Base-by-base conservation (phyloP, 2,888 invertebrate species). In the Drosophila limbata region DNA sequence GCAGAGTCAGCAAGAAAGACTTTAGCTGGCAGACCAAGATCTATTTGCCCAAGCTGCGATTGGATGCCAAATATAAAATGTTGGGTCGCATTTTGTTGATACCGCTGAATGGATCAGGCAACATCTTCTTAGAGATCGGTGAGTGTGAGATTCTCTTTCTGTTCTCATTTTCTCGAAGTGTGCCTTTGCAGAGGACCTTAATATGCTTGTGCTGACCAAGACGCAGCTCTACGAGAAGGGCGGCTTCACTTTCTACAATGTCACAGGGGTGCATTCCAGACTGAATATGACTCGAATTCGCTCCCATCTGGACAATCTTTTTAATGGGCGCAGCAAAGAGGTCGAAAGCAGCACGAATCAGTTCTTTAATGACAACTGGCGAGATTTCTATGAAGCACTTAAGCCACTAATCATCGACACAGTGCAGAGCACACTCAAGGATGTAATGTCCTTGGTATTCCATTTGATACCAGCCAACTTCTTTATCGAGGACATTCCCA, bases 71-170 rank as follows among this genome's bases (percentile, higher is more conserved):
- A 3, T 95, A 95, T 81, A 94, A 94, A 76, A 93, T 95, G 69
- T 93, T 94, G 78, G 95, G 95, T 45, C 94, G 95, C 82, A 95
- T 95, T 84, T 91, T 95, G 53, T 92, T 95, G 13, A 95, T 95
- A 79, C 95, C 95, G 2, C 91, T 96, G 57, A 94, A 94, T 55
- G 95, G 95, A 28, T 92, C 94, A 50, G 95, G 96, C 5, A 91
- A 93, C 39, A 95, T 95, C 87, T 95, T 95, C 94, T 95, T 95
- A 90, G 95, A 95, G 90, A 95, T 95, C 70, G 94, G 95, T 95
- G 92, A 63, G 72, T 62, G 2, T 19, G 8, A 4, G 21, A n/a
- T 5, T 25, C 9, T 37, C 13, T 4, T 1, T 8, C n/a, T 19
- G 10, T 40, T 13, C 2, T 13, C 4, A 3, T 4, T 2, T 3